Evolutionary conservation across 2,888 invertebrate species (phyloP).

Genomic region (Drosophila eohydei): DNA sequence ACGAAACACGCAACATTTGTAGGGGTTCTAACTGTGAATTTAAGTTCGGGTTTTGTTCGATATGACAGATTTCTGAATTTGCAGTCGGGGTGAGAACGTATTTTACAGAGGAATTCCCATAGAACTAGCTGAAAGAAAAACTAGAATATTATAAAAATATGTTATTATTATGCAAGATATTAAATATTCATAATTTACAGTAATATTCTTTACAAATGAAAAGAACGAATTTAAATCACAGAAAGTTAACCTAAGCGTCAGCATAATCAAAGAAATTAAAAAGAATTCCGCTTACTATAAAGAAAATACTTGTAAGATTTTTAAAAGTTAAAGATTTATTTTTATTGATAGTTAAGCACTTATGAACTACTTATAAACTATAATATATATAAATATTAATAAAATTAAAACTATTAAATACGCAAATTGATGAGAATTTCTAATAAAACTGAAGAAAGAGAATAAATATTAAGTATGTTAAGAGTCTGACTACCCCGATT

Average conservation of each 20-base stretch:
- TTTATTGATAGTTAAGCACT: no score
- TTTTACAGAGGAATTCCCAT: neutral
- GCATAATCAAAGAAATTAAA: neutral
- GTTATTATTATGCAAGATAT: no score
- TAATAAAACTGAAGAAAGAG: neutral
- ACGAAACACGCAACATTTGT: constrained; percentile 45
- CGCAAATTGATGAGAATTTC: no score
- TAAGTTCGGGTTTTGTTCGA: constrained; percentile 26
- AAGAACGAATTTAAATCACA: no score
- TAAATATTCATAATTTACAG: no score
- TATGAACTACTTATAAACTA: no score
- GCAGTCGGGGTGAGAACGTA: neutral
- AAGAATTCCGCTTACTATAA: neutral
- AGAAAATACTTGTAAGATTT: neutral
- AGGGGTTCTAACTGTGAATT: constrained; percentile 15
- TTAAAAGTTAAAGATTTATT: no score
- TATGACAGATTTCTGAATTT: constrained; percentile 34
- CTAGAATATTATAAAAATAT: neutral
- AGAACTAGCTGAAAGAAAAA: neutral
- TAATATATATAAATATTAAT: no score
- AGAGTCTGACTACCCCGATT: neutral
- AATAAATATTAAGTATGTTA: neutral
- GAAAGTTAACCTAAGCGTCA: no score
- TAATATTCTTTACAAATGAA: no score
- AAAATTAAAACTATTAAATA: no score